phyloP scores from a whole-genome alignment of 2,113 vertebrate species.

The Vulpes lagopus region DNA sequence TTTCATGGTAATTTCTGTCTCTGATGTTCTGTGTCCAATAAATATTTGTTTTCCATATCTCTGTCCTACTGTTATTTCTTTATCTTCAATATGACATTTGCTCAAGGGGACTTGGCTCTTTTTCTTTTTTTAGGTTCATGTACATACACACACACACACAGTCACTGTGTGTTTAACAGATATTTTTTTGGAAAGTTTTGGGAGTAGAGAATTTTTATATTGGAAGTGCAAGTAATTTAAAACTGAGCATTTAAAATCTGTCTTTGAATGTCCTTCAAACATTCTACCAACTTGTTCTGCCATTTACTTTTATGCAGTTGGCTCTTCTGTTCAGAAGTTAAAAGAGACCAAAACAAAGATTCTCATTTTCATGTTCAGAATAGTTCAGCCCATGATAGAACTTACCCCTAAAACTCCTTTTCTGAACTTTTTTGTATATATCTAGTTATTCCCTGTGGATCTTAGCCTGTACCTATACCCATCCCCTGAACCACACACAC shows the following conservation, averaged over 20 bases:
- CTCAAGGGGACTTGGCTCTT: background rate
- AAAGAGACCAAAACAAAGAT: background rate
- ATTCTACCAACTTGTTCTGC: background rate
- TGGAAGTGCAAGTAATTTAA: background rate
- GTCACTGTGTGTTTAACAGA: background rate
- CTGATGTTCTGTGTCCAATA: background rate
- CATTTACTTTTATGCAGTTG: background rate
- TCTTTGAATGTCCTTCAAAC: background rate
- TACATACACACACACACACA: background rate
- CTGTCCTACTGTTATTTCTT: background rate
- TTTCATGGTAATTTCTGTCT: background rate
- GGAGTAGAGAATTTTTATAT: background rate
- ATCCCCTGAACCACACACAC: accelerated
- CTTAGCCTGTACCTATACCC: background rate
- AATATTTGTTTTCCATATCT: background rate
- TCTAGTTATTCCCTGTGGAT: background rate
- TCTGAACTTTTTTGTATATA: background rate
- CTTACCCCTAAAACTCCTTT: background rate
- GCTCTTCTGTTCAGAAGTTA: background rate
- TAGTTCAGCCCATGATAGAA: background rate
- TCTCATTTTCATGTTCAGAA: background rate
- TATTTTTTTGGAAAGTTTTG: background rate
- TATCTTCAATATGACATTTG: background rate
- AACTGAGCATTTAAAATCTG: background rate
- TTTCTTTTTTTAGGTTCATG: background rate